phyloP scores from a whole-genome alignment of 2,888 invertebrate genomes.

The Orthonevra nobilis region DNA sequence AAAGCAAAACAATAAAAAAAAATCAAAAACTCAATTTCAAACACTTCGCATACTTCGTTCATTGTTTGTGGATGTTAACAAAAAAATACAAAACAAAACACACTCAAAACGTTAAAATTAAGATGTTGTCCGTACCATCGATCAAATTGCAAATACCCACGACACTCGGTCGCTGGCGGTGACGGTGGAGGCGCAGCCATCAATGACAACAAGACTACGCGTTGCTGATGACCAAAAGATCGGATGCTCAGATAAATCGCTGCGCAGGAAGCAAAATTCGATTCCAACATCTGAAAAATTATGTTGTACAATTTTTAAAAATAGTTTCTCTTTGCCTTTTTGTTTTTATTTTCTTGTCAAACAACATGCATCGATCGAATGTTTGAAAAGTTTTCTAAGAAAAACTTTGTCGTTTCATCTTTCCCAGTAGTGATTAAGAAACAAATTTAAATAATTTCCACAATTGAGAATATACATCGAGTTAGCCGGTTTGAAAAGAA shows the following conservation, averaged over 20 bases:
- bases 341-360: slow-evolving; percentile 8
- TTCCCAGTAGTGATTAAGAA: slow-evolving; percentile 11
- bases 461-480: too few relatives aligned
- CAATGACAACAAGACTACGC: slow-evolving; percentile 37
- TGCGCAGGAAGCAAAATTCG: slow-evolving; percentile 47
- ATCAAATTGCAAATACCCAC: slow-evolving; percentile 58
- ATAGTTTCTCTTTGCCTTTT: slow-evolving; percentile 31
- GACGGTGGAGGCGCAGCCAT: slow-evolving; percentile 19
- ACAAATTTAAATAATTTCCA: slow-evolving; percentile 41
- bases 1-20: slow-evolving; percentile 2
- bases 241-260: slow-evolving; percentile 66
- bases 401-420: slow-evolving; percentile 38
- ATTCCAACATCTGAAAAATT: slow-evolving; percentile 67
- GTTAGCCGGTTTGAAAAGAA: too few relatives aligned
- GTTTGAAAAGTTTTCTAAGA: slow-evolving; percentile 52
- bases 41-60: slow-evolving; percentile 18
- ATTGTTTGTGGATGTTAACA: slow-evolving; percentile 17
- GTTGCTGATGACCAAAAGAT: slow-evolving; percentile 59
- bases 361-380: slow-evolving; percentile 23
- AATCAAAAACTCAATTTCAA: neutral
- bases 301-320: slow-evolving; percentile 56
- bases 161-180: slow-evolving; percentile 11
- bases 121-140: slow-evolving; percentile 62
- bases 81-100: slow-evolving; percentile 21
- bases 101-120: slow-evolving; percentile 46